phyloP scores from a whole-genome alignment of 2,888 invertebrate species.

The Cantharis rufa region DNA sequence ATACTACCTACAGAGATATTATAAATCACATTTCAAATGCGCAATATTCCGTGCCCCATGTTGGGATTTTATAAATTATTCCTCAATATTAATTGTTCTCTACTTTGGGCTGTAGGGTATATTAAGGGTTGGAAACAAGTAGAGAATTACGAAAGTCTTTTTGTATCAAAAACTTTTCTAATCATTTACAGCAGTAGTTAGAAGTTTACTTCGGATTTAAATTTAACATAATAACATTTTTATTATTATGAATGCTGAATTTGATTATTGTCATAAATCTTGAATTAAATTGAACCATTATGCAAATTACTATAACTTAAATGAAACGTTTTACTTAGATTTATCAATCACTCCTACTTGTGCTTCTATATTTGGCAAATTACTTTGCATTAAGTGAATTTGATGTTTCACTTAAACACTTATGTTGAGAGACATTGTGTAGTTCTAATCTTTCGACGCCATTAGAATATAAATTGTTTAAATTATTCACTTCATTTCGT shows the following conservation, averaged over 20 bases:
- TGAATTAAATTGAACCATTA: conserved; percentile 5
- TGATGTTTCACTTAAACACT: conserved; percentile 28
- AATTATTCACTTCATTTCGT: not conserved
- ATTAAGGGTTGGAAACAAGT: not conserved
- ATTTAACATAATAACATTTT: not conserved
- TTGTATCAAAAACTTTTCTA: not conserved
- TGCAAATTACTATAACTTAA: conserved; percentile 14
- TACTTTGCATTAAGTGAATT: conserved; percentile 21
- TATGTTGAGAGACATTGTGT: conserved; percentile 19
- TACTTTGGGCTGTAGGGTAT: not conserved
- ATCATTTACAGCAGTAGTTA: not conserved
- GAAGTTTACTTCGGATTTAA: not conserved
- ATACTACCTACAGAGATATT: conserved; percentile 20
- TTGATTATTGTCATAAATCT: not conserved
- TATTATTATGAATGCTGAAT: not conserved
- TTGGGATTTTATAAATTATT: conserved; percentile 41
- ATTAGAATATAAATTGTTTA: conserved; percentile 21
- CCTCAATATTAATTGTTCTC: conserved; percentile 8
- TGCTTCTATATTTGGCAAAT: conserved; percentile 31
- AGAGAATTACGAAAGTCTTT: not conserved
- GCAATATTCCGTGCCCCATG: conserved; percentile 39
- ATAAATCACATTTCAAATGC: conserved; percentile 41
- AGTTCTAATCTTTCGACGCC: conserved; percentile 20
- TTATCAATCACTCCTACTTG: conserved; percentile 25
- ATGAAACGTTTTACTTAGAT: conserved; percentile 24